Conservation (phyloP, 2,797 vertebrate genomes). For the Diceros bicornis region DNA sequence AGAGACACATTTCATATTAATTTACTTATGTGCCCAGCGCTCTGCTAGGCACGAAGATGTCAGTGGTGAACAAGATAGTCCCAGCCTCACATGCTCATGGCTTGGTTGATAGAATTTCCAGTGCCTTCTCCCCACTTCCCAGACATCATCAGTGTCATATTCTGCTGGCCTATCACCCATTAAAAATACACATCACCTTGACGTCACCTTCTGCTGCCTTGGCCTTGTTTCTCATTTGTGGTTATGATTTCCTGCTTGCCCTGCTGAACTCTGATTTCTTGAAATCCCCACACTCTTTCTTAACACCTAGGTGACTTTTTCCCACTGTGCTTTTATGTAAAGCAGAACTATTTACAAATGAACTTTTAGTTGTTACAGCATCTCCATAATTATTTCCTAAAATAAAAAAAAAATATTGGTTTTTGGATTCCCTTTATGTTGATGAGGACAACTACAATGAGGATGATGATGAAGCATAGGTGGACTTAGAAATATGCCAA, state of each 20-base stretch:
- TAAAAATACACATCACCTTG: background rate
- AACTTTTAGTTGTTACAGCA: background rate
- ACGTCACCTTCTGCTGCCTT: background rate
- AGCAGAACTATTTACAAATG: conserved; percentile 43
- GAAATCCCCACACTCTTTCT: conserved; percentile 2
- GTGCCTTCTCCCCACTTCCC: background rate
- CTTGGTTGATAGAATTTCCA: background rate
- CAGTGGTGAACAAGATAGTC: background rate
- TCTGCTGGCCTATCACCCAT: background rate
- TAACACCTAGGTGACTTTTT: background rate
- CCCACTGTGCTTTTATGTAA: background rate
- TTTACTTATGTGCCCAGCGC: background rate
- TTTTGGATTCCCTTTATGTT: background rate
- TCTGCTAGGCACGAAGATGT: background rate
- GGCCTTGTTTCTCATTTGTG: conserved; percentile 41
- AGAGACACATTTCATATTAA: background rate
- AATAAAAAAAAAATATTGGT: background rate
- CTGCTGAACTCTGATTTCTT: conserved; percentile 20
- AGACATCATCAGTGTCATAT: background rate
- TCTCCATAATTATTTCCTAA: conserved; percentile 29
- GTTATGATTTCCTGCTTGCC: conserved; percentile 60
- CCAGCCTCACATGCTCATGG: background rate
- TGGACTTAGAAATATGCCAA: background rate
- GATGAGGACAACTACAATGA: background rate
- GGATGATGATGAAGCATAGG: background rate